Evolutionary conservation across 2,888 invertebrate species (phyloP).

Genomic region (Diarsia brunnea): DNA sequence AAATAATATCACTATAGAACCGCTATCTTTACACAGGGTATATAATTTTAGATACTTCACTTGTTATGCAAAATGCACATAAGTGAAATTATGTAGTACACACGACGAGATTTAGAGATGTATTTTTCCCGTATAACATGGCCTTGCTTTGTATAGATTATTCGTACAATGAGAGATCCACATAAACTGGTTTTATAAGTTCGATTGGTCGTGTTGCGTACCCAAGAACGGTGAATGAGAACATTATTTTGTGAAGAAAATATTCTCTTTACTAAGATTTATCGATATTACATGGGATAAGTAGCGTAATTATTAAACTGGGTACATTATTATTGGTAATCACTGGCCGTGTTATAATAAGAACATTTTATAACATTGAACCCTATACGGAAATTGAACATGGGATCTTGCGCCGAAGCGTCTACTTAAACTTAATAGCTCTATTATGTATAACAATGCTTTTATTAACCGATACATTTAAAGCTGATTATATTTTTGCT

Average conservation of each 20-base stretch:
- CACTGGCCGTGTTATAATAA: slow-evolving; percentile 57
- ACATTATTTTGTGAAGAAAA: slow-evolving; percentile 52
- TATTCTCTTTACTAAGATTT: slow-evolving; percentile 49
- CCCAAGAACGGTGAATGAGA: slow-evolving; percentile 30
- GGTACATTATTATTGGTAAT: slow-evolving; percentile 63
- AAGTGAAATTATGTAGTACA: slow-evolving; percentile 26
- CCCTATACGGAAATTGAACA: slow-evolving; percentile 63
- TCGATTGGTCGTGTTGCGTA: not conserved
- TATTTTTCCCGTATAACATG: no score
- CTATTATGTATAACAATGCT: slow-evolving; percentile 56
- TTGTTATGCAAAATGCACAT: slow-evolving; percentile 45
- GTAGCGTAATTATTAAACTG: slow-evolving; percentile 62
- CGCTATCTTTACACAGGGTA: slow-evolving; percentile 4
- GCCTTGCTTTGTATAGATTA: no score
- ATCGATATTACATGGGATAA: slow-evolving; percentile 61
- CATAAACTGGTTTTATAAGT: no score
- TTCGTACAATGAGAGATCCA: no score
- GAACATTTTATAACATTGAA: slow-evolving; percentile 57
- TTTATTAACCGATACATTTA: slow-evolving; percentile 45
- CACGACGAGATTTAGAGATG: no score
- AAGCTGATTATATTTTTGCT: slow-evolving; percentile 13
- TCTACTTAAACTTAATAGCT: slow-evolving; percentile 64
- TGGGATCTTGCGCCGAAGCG: slow-evolving; percentile 27
- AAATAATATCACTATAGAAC: slow-evolving; percentile 4
- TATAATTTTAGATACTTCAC: slow-evolving; percentile 51